A percentile compares a stretch with the other conserved stretches of the same genome.
Conservation (phyloP, 1,140 invertebrate genomes). For the Hestina assimilis region DNA sequence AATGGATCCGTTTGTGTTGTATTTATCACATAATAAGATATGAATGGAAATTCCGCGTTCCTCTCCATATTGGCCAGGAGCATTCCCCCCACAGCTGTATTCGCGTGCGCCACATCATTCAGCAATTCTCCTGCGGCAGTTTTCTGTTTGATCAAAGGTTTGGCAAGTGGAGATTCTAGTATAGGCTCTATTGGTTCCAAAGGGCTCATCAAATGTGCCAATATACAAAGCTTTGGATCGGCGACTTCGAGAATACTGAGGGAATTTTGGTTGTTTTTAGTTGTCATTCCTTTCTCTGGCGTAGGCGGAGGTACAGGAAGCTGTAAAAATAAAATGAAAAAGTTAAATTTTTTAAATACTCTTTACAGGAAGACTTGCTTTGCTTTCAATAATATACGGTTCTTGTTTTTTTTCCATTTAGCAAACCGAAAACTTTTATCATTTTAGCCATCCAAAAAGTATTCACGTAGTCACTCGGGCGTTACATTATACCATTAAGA, state of each 20-base stretch:
- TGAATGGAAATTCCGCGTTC: conserved; percentile 93
- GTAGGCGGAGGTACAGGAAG: conserved; percentile 76
- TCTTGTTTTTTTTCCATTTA: too few relatives aligned
- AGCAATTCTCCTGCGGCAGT: conserved; percentile 87
- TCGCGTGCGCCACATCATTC: conserved; percentile 84
- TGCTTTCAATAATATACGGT: too few relatives aligned
- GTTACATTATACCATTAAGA: too few relatives aligned
- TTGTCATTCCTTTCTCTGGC: conserved; percentile 80
- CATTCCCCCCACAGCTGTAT: conserved; percentile 88
- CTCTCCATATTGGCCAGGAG: conserved; percentile 92
- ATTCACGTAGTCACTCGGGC: too few relatives aligned
- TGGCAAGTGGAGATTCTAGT: conserved; percentile 88
- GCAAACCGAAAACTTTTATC: too few relatives aligned
- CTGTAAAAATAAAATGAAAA: conserved; percentile 47
- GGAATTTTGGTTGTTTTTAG: conserved; percentile 78
- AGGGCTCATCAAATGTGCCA: conserved; percentile 93
- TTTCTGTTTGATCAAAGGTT: conserved; percentile 87
- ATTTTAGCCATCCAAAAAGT: too few relatives aligned
- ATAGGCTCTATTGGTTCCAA: conserved; percentile 90
- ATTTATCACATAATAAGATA: conserved; percentile 93
- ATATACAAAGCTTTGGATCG: conserved; percentile 91
- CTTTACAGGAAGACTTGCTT: too few relatives aligned
- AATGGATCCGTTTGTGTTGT: conserved; percentile 89
- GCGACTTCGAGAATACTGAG: conserved; percentile 90
- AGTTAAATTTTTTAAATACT: background rate